Evolutionary conservation across 2,888 invertebrate genomes (phyloP), one percentile per base, ranked within the genome.

Genomic region (Charanyca ferruginea): DNA sequence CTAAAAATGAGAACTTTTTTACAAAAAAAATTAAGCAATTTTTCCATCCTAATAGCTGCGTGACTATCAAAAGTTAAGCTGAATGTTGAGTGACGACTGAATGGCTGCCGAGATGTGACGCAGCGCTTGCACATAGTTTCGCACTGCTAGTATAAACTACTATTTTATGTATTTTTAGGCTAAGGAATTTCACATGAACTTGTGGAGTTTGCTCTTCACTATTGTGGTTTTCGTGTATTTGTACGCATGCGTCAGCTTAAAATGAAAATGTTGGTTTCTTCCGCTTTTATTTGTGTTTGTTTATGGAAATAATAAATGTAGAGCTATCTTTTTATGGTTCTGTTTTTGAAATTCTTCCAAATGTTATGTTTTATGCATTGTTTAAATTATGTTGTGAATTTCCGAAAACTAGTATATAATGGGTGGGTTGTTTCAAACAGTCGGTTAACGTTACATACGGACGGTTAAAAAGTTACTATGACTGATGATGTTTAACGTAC

Each of bases 31-130:
- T 6, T n/a, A 6, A 22, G n/a, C 35, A 23, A 54, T 32, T 66
- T 60, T 76, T 78, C 44, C 8, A 74, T 83, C 63, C 16, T 47
- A 60, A 64, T 78, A 77, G 51, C 65, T 79, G 61, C 55, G 48
- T 22, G 79, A 74, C 83, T 85, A 84, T 65, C 60, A 78, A 77
- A 81, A 77, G 76, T 79, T 47, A 58, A 58, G 44, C 53, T 65
- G 70, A 78, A 71, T 75, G 64, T 57, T 90, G 89, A 90, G 77
- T 90, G 90, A 90, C 89, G 85, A 81, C 79, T 90, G 88, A 90
- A 90, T 90, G 85, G 86, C 66, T 58, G 65, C 73, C 66, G 73
- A 77, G 85, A 86, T 80, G 77, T 71, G 79, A 71, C 51, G 57
- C 59, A 73, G 77, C 77, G 63, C 77, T 51, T 65, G 69, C 80